A percentile compares a stretch with the other conserved stretches of the same genome.
Evolutionary conservation across 2,888 invertebrate species (phyloP).

Genomic region (Onchidella celtica): DNA sequence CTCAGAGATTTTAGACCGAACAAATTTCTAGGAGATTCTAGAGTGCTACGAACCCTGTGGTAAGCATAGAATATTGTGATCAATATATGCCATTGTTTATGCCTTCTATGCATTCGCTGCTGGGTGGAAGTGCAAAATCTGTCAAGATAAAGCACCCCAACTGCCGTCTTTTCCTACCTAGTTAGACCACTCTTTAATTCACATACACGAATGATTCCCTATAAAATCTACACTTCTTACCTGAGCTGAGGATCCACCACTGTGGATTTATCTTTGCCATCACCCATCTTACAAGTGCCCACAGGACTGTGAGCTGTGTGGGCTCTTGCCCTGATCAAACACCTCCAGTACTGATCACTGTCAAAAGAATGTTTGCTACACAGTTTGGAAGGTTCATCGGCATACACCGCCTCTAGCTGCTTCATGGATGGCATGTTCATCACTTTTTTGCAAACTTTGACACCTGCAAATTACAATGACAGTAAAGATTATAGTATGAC

Average conservation of each 20-base stretch:
- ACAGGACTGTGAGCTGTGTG: slow-evolving; percentile 83
- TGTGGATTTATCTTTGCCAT: slow-evolving; percentile 77
- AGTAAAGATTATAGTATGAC: too few species aligned
- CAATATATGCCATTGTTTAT: too few species aligned
- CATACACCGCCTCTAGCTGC: slow-evolving; percentile 42
- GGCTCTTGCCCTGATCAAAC: slow-evolving; percentile 52
- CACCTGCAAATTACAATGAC: slow-evolving; percentile 30
- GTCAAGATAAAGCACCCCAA: too few species aligned
- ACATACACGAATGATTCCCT: too few species aligned
- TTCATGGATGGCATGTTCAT: slow-evolving; percentile 49
- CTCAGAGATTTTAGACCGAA: too few species aligned
- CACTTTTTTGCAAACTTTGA: slow-evolving; percentile 46
- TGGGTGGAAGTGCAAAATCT: too few species aligned
- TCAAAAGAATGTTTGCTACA: slow-evolving; percentile 47
- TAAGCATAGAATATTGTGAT: too few species aligned
- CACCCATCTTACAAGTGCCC: slow-evolving; percentile 88
- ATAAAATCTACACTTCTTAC: slow-evolving; percentile 49
- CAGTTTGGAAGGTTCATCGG: slow-evolving; percentile 37
- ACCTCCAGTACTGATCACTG: slow-evolving; percentile 61
- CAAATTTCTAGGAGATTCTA: too few species aligned
- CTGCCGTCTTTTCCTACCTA: too few species aligned
- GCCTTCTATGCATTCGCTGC: too few species aligned
- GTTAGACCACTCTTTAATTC: too few species aligned
- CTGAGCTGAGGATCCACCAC: slow-evolving; percentile 85
- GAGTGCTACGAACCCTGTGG: too few species aligned